phyloP scores from a whole-genome alignment of 2,113 vertebrate species.

The Apeltes quadracus region DNA sequence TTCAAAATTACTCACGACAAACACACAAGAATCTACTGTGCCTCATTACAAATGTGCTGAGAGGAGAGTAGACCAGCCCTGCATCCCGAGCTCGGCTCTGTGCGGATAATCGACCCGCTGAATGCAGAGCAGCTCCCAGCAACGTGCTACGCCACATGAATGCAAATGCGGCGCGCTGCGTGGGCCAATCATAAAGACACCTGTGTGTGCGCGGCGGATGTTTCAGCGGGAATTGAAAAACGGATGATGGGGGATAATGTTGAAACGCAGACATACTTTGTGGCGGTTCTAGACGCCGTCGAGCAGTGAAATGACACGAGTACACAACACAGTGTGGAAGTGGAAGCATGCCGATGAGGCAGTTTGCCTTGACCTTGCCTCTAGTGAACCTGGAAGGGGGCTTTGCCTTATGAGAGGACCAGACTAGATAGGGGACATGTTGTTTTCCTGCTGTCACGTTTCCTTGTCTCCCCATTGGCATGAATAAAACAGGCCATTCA shows the following conservation, averaged over 20 bases:
- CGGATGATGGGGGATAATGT: slow-evolving; percentile 41
- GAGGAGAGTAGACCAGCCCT: slow-evolving; percentile 41
- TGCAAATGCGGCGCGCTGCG: slow-evolving; percentile 44
- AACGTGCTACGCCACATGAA: slow-evolving; percentile 49
- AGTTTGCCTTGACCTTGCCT: slow-evolving; percentile 28
- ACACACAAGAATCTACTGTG: background rate
- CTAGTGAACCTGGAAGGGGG: slow-evolving; percentile 9
- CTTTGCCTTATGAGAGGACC: slow-evolving; percentile 24
- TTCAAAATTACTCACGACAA: slow-evolving; percentile 9
- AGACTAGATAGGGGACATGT: slow-evolving; percentile 54
- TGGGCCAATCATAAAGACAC: slow-evolving; percentile 44
- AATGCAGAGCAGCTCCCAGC: slow-evolving; percentile 61
- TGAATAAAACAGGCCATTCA: slow-evolving; percentile 74
- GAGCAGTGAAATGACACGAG: slow-evolving; percentile 6
- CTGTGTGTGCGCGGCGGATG: slow-evolving; percentile 8
- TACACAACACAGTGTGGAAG: slow-evolving; percentile 1
- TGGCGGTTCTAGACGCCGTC: background rate
- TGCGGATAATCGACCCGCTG: slow-evolving; percentile 57
- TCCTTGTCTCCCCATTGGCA: slow-evolving; percentile 55
- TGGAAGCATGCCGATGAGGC: background rate
- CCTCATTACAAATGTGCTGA: slow-evolving; percentile 24
- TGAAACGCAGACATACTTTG: slow-evolving; percentile 24
- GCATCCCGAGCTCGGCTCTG: slow-evolving; percentile 55
- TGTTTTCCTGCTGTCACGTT: slow-evolving; percentile 55
- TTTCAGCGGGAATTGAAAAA: slow-evolving; percentile 44